These are phyloP conservation scores for Tethya wilhelma DNA, from an alignment of 37 sponge, comb jelly and placozoan genomes.

Conservation along the genomic window DNA sequence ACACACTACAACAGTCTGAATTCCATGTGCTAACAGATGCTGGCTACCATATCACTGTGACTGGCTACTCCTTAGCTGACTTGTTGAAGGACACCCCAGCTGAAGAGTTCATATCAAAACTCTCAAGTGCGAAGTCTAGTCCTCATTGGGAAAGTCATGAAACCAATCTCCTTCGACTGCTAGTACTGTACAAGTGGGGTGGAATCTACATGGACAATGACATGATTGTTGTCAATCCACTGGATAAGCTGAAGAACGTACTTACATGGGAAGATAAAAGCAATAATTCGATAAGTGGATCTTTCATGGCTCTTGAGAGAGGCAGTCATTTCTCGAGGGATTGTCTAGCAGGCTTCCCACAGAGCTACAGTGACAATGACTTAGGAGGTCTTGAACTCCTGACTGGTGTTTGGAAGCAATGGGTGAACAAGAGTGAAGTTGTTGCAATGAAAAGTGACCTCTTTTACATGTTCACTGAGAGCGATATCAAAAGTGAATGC, in stretches of 20 bases:
- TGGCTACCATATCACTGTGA: neutral
- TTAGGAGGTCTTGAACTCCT: too few relatives aligned
- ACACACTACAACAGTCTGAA: neutral
- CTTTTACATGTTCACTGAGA: too few relatives aligned
- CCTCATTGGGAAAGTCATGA: neutral
- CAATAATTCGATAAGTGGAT: neutral
- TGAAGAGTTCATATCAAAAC: neutral
- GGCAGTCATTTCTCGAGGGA: too few relatives aligned
- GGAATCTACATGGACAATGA: neutral
- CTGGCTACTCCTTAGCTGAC: neutral
- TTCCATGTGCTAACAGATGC: neutral
- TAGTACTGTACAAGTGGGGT: constrained; percentile 1
- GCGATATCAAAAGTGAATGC: too few relatives aligned
- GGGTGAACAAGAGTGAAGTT: too few relatives aligned
- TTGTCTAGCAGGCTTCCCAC: too few relatives aligned
- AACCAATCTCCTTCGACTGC: neutral
- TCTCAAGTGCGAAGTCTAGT: neutral
- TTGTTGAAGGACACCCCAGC: neutral
- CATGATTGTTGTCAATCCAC: neutral
- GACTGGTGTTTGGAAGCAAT: too few relatives aligned
- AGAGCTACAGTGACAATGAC: too few relatives aligned
- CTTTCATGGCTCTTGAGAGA: too few relatives aligned
- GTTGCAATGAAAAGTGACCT: too few relatives aligned
- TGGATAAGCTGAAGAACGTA: neutral
- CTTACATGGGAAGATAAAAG: neutral